Conservation (phyloP, 2,888 invertebrate genomes). For the Orthosia cruda region DNA sequence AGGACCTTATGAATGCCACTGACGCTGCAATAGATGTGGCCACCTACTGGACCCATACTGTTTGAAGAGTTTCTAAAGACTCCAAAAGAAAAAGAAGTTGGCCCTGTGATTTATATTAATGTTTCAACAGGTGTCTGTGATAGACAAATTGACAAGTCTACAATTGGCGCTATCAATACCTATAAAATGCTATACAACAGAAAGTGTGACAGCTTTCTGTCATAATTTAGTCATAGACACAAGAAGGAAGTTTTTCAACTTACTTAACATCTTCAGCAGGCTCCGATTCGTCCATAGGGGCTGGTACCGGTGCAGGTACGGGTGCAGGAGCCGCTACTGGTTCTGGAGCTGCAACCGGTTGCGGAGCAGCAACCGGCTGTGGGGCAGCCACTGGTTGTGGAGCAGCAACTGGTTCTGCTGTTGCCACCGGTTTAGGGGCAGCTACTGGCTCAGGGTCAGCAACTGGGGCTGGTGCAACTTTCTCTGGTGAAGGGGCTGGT, state of each 20-base stretch:
- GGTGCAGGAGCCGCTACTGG: constrained; percentile 24
- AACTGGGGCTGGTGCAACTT: neutral
- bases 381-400: constrained; percentile 34
- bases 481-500: constrained; percentile 1
- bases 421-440: constrained; percentile 8
- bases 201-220: neutral
- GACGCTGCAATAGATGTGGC: too few relatives aligned
- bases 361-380: constrained; percentile 18
- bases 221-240: neutral
- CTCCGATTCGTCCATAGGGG: constrained; percentile 3
- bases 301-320: constrained; percentile 28
- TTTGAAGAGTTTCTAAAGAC: too few relatives aligned
- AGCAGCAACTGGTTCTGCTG: neutral
- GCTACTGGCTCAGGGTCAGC: neutral
- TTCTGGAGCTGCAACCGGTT: constrained; percentile 19
- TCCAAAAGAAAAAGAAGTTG: too few relatives aligned
- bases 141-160: too few relatives aligned
- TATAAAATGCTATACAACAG: too few relatives aligned
- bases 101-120: too few relatives aligned
- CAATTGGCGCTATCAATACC: too few relatives aligned
- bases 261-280: constrained; percentile 15
- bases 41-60: too few relatives aligned
- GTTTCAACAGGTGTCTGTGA: too few relatives aligned
- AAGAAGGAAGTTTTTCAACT: constrained; percentile 7
- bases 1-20: too few relatives aligned